Evolutionary conservation across 2,113 vertebrate species (phyloP).

Genomic region (Chloropsis cyanopogon): DNA sequence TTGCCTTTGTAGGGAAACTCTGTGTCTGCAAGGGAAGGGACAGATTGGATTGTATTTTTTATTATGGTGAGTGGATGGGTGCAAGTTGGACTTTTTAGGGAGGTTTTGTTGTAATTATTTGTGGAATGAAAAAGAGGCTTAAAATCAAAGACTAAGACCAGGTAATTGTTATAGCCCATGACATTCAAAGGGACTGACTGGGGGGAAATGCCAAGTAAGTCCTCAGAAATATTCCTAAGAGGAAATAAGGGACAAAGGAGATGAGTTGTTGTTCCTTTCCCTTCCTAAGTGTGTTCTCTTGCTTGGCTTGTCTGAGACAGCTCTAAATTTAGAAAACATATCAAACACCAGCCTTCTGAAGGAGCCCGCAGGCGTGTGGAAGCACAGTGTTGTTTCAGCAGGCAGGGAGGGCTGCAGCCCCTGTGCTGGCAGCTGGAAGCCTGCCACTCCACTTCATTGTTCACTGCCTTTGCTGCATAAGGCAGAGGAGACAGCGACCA

Average conservation of each 20-base stretch:
- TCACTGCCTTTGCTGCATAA: not conserved
- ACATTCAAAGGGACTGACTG: fast-evolving
- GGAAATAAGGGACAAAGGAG: not conserved
- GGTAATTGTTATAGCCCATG: not conserved
- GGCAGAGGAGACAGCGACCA: not conserved
- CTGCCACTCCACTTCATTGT: not conserved
- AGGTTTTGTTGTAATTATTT: not conserved
- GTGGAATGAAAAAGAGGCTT: not conserved
- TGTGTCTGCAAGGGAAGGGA: not conserved
- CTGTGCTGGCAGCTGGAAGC: not conserved
- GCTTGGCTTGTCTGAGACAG: not conserved
- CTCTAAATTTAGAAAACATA: not conserved
- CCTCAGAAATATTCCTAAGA: not conserved
- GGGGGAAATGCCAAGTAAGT: not conserved
- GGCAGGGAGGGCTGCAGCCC: not conserved
- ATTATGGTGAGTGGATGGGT: not conserved
- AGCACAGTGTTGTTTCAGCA: not conserved
- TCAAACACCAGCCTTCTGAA: not conserved
- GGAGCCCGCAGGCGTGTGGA: not conserved
- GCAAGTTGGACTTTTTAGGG: not conserved
- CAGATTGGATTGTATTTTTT: not conserved
- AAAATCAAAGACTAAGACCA: not conserved
- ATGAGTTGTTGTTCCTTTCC: not conserved
- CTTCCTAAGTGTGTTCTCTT: not conserved
- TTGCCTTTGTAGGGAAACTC: not conserved